These are phyloP conservation scores for Zaprionus tsacasi DNA, from an alignment of 1,140 invertebrate species.

Conservation along the genomic window DNA sequence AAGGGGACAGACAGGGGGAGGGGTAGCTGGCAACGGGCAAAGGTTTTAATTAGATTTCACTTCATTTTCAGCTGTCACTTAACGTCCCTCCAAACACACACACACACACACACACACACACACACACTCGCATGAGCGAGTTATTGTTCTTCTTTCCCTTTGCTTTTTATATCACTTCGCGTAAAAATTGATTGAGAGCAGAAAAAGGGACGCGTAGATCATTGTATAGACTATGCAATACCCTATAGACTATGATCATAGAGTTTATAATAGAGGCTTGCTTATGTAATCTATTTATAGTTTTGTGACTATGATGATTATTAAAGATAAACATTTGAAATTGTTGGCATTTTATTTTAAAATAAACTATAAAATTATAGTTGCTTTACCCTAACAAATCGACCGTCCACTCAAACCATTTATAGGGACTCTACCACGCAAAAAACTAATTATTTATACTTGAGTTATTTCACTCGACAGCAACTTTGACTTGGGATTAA, in stretches of 20 bases:
- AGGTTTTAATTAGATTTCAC: slow-evolving; percentile 78
- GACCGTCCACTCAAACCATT: too few relatives aligned
- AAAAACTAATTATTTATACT: slow-evolving; percentile 12
- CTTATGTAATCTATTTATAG: too few relatives aligned
- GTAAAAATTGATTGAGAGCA: slow-evolving; percentile 29
- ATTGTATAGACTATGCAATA: neutral
- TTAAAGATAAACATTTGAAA: too few relatives aligned
- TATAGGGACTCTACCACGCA: neutral
- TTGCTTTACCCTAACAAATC: too few relatives aligned
- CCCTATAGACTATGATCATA: neutral
- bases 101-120: too few relatives aligned
- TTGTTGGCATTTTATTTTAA: too few relatives aligned
- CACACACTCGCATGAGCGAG: neutral
- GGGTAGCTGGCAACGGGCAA: slow-evolving; percentile 24
- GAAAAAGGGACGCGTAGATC: neutral
- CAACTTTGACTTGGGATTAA: neutral
- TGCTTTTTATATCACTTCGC: slow-evolving; percentile 9
- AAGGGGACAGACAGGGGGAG: neutral
- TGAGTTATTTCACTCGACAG: neutral
- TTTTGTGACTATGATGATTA: too few relatives aligned
- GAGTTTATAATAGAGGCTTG: too few relatives aligned
- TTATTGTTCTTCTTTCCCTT: slow-evolving; percentile 12
- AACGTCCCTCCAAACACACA: slow-evolving; percentile 17
- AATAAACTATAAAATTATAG: too few relatives aligned
- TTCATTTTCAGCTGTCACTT: slow-evolving; percentile 70